These are phyloP conservation scores for Microplitis mediator DNA, from an alignment of 1,140 invertebrate species.

Conservation along the genomic window DNA sequence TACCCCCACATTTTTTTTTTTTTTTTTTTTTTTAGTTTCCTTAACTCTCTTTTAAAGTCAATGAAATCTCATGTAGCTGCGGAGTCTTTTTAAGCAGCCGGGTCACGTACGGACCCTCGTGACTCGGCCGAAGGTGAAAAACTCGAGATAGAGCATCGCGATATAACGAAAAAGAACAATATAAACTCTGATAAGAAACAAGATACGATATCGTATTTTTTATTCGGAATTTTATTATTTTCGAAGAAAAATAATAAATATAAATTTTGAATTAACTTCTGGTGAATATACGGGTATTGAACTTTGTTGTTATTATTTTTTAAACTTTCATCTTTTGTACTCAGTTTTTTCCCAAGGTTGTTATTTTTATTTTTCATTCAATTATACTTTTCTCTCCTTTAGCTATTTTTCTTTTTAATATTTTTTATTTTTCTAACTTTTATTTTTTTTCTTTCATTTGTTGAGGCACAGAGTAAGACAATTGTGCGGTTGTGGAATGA, in stretches of 20 bases:
- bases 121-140: constrained; percentile 5
- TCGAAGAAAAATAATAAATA: too few relatives aligned
- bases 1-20: background rate
- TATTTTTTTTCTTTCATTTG: background rate
- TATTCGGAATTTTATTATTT: too few relatives aligned
- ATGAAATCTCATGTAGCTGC: constrained; percentile 5
- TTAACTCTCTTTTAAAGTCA: constrained; percentile 22
- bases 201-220: background rate
- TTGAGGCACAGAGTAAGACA: background rate
- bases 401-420: background rate
- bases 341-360: background rate
- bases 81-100: constrained; percentile 6
- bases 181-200: constrained; percentile 5
- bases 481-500: constrained; percentile 1
- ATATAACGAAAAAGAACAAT: background rate
- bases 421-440: background rate
- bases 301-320: background rate
- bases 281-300: too few relatives aligned
- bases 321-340: background rate
- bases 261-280: background rate
- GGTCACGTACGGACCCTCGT: constrained; percentile 25
- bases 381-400: background rate
- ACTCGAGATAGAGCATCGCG: background rate
- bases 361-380: background rate
- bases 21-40: background rate